A percentile compares a stretch with the other conserved stretches of the same genome.
Evolutionary conservation across 2,888 invertebrate genomes (phyloP).

Genomic region (Mesochorus sp.): DNA sequence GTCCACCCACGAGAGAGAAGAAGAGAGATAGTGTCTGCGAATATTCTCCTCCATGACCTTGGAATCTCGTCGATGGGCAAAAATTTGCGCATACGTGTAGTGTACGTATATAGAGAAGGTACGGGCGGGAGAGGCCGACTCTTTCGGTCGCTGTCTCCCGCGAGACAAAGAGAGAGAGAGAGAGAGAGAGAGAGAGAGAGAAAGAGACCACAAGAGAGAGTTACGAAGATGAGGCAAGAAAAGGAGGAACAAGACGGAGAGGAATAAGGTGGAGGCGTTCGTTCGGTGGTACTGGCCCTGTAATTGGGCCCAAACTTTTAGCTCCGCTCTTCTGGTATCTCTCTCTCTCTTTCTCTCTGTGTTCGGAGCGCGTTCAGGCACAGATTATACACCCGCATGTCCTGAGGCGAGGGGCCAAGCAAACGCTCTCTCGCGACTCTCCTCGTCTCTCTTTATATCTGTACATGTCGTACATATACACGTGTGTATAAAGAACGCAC

Average conservation of each 20-base stretch:
- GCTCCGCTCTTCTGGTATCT: conserved; percentile 71
- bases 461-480: conserved; percentile 8
- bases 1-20: conserved; percentile 69
- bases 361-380: conserved; percentile 70
- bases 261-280: conserved; percentile 77
- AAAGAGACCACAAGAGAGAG: not conserved
- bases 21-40: conserved; percentile 61
- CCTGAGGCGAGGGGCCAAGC: conserved; percentile 75
- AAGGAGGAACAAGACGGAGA: conserved; percentile 53
- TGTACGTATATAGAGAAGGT: conserved; percentile 4
- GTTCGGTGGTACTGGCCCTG: conserved; percentile 81
- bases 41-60: conserved; percentile 65
- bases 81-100: conserved; percentile 53
- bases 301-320: conserved; percentile 82
- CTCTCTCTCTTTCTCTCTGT: conserved; percentile 24
- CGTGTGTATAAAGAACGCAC: not conserved
- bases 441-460: conserved; percentile 35
- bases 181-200: not conserved
- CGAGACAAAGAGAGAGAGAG: not conserved
- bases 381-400: conserved; percentile 82
- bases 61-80: conserved; percentile 57
- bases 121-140: conserved; percentile 6
- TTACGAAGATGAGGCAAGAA: too few relatives aligned
- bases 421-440: conserved; percentile 52
- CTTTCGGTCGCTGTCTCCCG: conserved; percentile 23